Base-by-base conservation (phyloP, 2,888 invertebrate genomes). In the Erebia aethiops region DNA sequence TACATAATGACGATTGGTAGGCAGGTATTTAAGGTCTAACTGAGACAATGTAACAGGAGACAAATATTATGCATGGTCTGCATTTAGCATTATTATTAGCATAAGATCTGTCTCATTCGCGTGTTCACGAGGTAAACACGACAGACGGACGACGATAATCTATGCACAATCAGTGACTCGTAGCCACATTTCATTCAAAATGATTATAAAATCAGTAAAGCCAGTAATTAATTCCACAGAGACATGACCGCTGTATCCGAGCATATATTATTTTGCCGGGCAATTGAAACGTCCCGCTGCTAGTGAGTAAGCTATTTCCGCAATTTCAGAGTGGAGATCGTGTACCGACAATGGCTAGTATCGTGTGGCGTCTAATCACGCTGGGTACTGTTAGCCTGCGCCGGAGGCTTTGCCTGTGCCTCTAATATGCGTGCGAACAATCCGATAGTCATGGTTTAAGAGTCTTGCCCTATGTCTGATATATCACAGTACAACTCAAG, bases 321-420 rank as follows among this genome's bases (percentile, higher is more conserved):
- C 91, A 91, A 91, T 92, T 90, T 89, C 90, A 85, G 90, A 88
- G 89, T 87, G 89, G 87, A 88, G 89, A 92, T 92, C 90, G 91
- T 91, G 91, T 89, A 87, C 91, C 88, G 92, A 92, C 92, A 92
- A 92, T 92, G 83, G 90, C 84, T 87, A 84, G 89, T 91, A 92
- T 92, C 91, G 91, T 90, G 90, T 89, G 90, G 88, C 89, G 93
- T 91, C 92, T 93, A 93, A 93, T 92, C 92, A 91, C 88, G 85
- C 82, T 84, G 85, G 82, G 88, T 92, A 91, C 91, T 88, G 91
- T 90, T 91, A 91, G 88, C 86, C 88, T 84, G 85, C 78, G 88
- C 91, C 87, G 77, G 82, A 81, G 87, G 91, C 84, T 77, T 77
- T 75, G 84, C 83, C 80, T 82, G 74, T 72, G 74, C 75, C 77